These are phyloP conservation scores for Drosophila pectinifera DNA, from an alignment of 1,140 invertebrate genomes.

Conservation along the genomic window DNA sequence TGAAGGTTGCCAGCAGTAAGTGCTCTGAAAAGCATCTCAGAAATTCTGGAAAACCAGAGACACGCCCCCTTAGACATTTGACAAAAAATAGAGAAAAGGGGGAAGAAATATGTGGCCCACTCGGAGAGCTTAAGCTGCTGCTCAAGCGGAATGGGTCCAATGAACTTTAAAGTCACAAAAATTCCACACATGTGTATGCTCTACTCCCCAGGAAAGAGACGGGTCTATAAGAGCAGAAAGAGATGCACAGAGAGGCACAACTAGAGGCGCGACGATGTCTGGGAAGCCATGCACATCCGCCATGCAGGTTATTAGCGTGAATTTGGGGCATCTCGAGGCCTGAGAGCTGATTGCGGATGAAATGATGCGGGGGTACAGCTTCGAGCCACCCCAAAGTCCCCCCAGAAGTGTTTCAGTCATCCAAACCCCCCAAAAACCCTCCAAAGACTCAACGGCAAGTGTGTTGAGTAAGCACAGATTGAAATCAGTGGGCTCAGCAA, in stretches of 20 bases:
- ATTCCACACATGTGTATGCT: conserved; percentile 29
- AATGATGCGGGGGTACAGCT: conserved; percentile 17
- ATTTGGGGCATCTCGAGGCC: conserved; percentile 52
- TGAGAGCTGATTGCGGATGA: conserved; percentile 49
- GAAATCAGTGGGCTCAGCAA: conserved; percentile 43
- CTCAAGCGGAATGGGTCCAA: conserved; percentile 65
- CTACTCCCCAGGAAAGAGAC: not conserved
- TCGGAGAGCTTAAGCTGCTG: conserved; percentile 45
- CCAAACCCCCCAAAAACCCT: conserved; percentile 6
- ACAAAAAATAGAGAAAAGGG: conserved; percentile 44
- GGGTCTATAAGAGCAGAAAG: conserved; percentile 1
- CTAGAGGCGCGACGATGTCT: conserved; percentile 14
- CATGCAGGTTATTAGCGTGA: conserved; percentile 52
- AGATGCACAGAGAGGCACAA: conserved; percentile 1
- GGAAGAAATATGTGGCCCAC: conserved; percentile 29
- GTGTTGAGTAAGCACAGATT: conserved; percentile 55
- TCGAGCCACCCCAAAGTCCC: not conserved
- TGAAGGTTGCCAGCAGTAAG: conserved; percentile 18
- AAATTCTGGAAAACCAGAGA: conserved; percentile 28
- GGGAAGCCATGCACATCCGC: conserved; percentile 46
- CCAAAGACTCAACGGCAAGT: conserved; percentile 33
- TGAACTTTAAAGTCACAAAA: conserved; percentile 66
- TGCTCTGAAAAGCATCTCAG: conserved; percentile 42
- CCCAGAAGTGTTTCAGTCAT: conserved; percentile 10
- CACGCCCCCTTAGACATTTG: conserved; percentile 56